Percentiles rank a stretch among this genome's conserved stretches.
Conservation (phyloP, 2,797 vertebrate species). For the Amniataba percoides region DNA sequence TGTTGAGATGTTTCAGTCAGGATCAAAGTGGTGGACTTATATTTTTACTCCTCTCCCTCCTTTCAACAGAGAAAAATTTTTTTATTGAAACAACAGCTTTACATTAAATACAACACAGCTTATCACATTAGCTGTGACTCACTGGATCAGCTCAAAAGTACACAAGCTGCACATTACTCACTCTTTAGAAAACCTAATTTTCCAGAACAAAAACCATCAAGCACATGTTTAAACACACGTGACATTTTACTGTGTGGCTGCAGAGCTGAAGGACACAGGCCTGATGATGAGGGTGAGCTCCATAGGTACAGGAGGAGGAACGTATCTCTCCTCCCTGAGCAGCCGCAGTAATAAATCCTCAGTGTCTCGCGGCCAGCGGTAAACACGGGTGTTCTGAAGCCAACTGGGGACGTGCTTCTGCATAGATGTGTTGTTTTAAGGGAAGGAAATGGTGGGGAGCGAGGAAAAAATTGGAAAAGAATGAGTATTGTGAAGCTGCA, state of each 20-base stretch:
- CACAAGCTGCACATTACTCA: not conserved
- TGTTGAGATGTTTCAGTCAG: not conserved
- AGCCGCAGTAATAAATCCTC: slow-evolving; percentile 90
- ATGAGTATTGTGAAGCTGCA: not conserved
- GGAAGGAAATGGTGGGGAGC: not conserved
- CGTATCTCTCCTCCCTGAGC: slow-evolving; percentile 88
- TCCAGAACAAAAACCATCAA: not conserved
- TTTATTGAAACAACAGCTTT: slow-evolving; percentile 26
- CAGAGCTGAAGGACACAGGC: slow-evolving; percentile 64
- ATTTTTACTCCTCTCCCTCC: too few relatives aligned
- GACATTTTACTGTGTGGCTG: slow-evolving; percentile 40
- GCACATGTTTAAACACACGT: not conserved
- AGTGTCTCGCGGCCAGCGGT: slow-evolving; percentile 90
- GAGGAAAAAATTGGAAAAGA: not conserved
- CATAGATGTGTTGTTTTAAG: not conserved
- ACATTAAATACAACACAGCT: not conserved
- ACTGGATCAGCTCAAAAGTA: not conserved
- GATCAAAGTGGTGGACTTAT: not conserved
- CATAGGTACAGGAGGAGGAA: slow-evolving; percentile 87
- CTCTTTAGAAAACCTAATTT: too few relatives aligned
- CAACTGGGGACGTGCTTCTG: slow-evolving; percentile 91
- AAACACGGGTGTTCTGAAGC: slow-evolving; percentile 92
- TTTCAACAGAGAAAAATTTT: slow-evolving; percentile 2
- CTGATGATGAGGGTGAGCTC: slow-evolving; percentile 89
- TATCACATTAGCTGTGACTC: not conserved